Evolutionary conservation across 2,888 invertebrate genomes (phyloP).

Genomic region (Leucophenga montana): DNA sequence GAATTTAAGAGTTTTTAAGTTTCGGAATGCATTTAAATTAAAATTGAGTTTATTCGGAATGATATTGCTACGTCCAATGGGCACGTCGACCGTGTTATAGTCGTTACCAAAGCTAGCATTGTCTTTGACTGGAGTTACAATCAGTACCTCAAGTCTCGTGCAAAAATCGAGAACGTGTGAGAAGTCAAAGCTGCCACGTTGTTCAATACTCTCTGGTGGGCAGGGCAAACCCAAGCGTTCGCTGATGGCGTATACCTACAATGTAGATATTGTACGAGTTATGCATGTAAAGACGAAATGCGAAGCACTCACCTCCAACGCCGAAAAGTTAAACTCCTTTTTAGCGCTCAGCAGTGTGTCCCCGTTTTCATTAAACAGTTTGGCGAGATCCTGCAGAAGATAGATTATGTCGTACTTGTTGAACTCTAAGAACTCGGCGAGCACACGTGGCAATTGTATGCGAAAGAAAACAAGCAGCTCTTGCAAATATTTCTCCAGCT

Average conservation of each 20-base stretch:
- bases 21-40: slow-evolving; percentile 89
- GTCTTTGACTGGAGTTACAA: slow-evolving; percentile 70
- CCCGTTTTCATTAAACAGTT: slow-evolving; percentile 84
- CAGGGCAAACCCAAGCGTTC: slow-evolving; percentile 90
- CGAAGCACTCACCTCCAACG: slow-evolving; percentile 80
- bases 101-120: slow-evolving; percentile 58
- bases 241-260: slow-evolving; percentile 91
- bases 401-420: slow-evolving; percentile 92
- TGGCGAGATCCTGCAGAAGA: slow-evolving; percentile 84
- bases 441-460: slow-evolving; percentile 84
- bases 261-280: slow-evolving; percentile 52
- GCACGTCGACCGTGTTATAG: slow-evolving; percentile 71
- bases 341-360: slow-evolving; percentile 78
- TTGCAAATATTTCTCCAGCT: slow-evolving; percentile 86
- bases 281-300: background rate
- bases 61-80: slow-evolving; percentile 88
- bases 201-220: slow-evolving; percentile 83
- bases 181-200: slow-evolving; percentile 88
- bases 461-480: slow-evolving; percentile 84
- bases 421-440: slow-evolving; percentile 90
- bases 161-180: slow-evolving; percentile 93
- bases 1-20: slow-evolving; percentile 81
- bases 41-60: slow-evolving; percentile 85
- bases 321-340: slow-evolving; percentile 80
- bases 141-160: slow-evolving; percentile 79